Percentiles rank a stretch among this genome's conserved stretches.
Evolutionary conservation across 23 tunicate genomes (phyloP).

Genomic region (Ciona savignyi): DNA sequence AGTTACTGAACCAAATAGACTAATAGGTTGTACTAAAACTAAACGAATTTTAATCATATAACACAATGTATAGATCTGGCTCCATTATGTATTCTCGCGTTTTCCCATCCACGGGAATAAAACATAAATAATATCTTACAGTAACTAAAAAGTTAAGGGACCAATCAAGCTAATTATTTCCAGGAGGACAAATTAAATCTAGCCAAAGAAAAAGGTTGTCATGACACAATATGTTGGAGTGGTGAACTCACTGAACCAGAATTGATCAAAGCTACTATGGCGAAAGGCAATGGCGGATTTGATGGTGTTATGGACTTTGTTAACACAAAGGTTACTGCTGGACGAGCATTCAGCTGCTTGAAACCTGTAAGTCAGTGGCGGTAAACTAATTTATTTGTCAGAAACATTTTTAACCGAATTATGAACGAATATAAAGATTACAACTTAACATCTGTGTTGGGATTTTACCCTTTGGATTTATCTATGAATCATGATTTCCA

Average conservation of each 20-base stretch:
- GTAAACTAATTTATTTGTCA: no score
- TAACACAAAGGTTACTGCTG: slow-evolving; percentile 6
- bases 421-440: no score
- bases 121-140: no score
- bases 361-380: slow-evolving; percentile 12
- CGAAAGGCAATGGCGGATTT: slow-evolving; percentile 19
- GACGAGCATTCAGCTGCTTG: slow-evolving; percentile 23
- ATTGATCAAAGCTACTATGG: neutral
- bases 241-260: slow-evolving; percentile 4
- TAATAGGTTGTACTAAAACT: neutral
- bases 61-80: neutral
- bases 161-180: no score
- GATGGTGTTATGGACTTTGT: slow-evolving; percentile 46
- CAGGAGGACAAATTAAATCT: slow-evolving; percentile 35
- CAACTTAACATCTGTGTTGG: no score
- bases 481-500: no score
- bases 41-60: neutral
- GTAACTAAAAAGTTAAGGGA: no score
- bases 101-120: neutral
- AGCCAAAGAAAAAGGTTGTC: slow-evolving; percentile 35
- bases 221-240: slow-evolving; percentile 40
- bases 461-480: no score
- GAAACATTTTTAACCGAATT: no score
- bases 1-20: neutral
- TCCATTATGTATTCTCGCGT: neutral